Conservation (phyloP, 2,113 vertebrate genomes). For the Dipodomys merriami region DNA sequence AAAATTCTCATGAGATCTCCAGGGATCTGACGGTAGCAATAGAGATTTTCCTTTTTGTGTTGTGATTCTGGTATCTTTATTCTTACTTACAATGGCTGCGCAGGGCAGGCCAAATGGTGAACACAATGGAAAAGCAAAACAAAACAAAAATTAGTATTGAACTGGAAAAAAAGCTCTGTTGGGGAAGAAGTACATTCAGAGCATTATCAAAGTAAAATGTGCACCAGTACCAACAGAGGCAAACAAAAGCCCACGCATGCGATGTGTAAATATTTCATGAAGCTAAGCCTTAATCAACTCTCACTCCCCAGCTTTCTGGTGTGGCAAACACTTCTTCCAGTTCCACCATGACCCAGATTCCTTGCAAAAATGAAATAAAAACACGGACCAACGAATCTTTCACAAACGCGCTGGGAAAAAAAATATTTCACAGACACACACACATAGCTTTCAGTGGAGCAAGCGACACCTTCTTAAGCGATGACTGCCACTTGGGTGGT, state of each 20-base stretch:
- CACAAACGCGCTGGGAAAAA: slow-evolving; percentile 15
- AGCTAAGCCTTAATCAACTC: slow-evolving; percentile 70
- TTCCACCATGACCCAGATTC: slow-evolving; percentile 67
- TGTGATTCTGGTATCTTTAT: slow-evolving; percentile 65
- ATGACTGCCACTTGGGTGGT: background rate
- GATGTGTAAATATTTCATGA: slow-evolving; percentile 76
- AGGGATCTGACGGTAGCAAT: slow-evolving; percentile 10
- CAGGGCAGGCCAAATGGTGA: slow-evolving; percentile 29
- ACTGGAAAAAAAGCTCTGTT: slow-evolving; percentile 63
- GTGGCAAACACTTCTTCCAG: slow-evolving; percentile 64
- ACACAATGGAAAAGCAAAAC: slow-evolving; percentile 45
- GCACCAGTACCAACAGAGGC: slow-evolving; percentile 61
- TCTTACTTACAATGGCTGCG: slow-evolving; percentile 54
- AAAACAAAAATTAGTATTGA: slow-evolving; percentile 67
- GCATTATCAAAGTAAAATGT: slow-evolving; percentile 71
- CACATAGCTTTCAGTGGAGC: background rate
- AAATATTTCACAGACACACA: background rate
- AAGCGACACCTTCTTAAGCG: background rate
- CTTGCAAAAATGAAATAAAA: slow-evolving; percentile 44
- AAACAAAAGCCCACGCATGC: slow-evolving; percentile 74
- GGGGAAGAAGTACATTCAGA: slow-evolving; percentile 36
- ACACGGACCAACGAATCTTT: slow-evolving; percentile 20
- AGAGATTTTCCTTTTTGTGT: slow-evolving; percentile 26
- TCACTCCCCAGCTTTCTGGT: slow-evolving; percentile 65
- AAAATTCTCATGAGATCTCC: slow-evolving; percentile 21